phyloP scores from a whole-genome alignment of 2,888 invertebrate genomes.

The Ennomos fuscantarius region DNA sequence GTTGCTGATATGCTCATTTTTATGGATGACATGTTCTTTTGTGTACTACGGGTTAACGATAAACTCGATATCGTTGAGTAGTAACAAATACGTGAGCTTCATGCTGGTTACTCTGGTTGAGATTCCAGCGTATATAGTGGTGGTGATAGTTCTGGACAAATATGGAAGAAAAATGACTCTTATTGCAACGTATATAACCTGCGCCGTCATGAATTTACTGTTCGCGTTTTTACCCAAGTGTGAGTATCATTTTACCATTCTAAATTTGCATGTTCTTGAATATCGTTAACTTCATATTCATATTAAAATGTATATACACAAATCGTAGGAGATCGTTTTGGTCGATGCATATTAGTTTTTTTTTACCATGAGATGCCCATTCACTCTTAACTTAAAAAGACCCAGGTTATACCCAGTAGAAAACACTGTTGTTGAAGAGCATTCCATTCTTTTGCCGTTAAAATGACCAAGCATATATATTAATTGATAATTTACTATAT shows the following conservation, averaged over 20 bases:
- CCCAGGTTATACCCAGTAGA: no score
- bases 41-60: conserved; percentile 93
- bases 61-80: conserved; percentile 90
- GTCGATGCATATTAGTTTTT: no score
- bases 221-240: conserved; percentile 87
- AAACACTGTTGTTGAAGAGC: no score
- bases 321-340: no score
- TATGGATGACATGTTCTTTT: conserved; percentile 92
- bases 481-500: no score
- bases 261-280: no score
- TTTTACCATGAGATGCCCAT: no score
- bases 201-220: conserved; percentile 85
- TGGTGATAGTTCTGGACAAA: conserved; percentile 87
- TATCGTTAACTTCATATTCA: no score
- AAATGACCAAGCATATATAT: no score
- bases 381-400: no score
- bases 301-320: neutral
- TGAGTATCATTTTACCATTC: conserved; percentile 56
- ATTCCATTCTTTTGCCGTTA: no score
- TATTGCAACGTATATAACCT: conserved; percentile 85
- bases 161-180: conserved; percentile 88
- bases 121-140: conserved; percentile 89
- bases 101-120: conserved; percentile 87
- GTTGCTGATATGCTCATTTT: conserved; percentile 88
- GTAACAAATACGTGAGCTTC: conserved; percentile 91